A percentile compares a stretch with the other conserved stretches of the same genome.
Conservation (phyloP, 2,113 vertebrate genomes). For the Grus americana region DNA sequence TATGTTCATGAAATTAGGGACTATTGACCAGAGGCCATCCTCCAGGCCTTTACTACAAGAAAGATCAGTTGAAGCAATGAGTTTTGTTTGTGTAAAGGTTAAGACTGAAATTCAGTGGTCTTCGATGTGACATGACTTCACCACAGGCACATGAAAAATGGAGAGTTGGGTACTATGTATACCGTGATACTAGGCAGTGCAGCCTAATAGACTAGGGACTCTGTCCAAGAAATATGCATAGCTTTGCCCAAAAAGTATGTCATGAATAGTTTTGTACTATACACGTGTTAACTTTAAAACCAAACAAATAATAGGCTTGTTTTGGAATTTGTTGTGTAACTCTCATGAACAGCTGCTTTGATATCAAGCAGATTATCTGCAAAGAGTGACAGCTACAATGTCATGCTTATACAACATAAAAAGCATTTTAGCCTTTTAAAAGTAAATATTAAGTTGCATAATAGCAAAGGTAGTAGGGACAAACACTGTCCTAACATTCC, state of each 20-base stretch:
- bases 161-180: not conserved
- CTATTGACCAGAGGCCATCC: not conserved
- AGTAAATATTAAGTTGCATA: not conserved
- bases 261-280: not conserved
- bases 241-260: not conserved
- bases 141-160: not conserved
- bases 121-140: not conserved
- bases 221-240: not conserved
- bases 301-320: not conserved
- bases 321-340: not conserved
- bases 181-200: accelerated
- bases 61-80: not conserved
- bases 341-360: not conserved
- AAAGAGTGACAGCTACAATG: not conserved
- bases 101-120: not conserved
- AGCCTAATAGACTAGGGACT: not conserved
- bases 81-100: not conserved
- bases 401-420: not conserved
- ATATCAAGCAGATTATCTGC: not conserved
- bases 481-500: not conserved
- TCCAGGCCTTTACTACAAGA: not conserved
- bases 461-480: not conserved
- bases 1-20: not conserved
- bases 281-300: not conserved
- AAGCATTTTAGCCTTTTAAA: not conserved